Evolutionary conservation across 2,113 vertebrate species (phyloP).

Genomic region (Zapus hudsonius): DNA sequence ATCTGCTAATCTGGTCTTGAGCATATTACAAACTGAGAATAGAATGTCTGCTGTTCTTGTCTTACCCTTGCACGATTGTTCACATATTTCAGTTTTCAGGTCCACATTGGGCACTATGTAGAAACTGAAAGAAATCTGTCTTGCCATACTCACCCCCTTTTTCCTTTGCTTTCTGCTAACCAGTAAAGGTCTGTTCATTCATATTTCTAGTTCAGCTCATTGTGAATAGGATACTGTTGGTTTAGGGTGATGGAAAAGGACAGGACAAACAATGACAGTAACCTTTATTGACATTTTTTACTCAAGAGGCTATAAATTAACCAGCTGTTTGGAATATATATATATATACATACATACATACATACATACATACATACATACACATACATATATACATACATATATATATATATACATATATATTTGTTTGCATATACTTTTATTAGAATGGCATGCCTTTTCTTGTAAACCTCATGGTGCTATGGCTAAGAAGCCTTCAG

Average conservation of each 20-base stretch:
- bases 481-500: conserved; percentile 42
- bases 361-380: not conserved
- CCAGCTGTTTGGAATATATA: conserved; percentile 68
- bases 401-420: not conserved
- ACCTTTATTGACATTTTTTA: conserved; percentile 82
- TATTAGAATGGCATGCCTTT: conserved; percentile 62
- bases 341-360: not conserved
- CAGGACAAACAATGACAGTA: conserved; percentile 84
- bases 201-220: conserved; percentile 69
- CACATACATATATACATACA: not conserved
- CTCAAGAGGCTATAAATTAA: conserved; percentile 82
- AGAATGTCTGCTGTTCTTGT: not conserved
- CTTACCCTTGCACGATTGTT: conserved; percentile 21
- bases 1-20: not conserved
- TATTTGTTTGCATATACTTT: too few relatives aligned
- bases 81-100: conserved; percentile 28
- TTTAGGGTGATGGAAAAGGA: conserved; percentile 86
- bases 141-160: not conserved
- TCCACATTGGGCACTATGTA: not conserved
- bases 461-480: conserved; percentile 52
- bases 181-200: conserved; percentile 46
- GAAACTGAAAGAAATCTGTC: conserved; percentile 1
- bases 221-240: conserved; percentile 75
- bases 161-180: not conserved
- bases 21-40: not conserved